A percentile compares a stretch with the other conserved stretches of the same genome.
Evolutionary conservation across 2,113 vertebrate genomes (phyloP).

Genomic region (Apteryx mantelli): DNA sequence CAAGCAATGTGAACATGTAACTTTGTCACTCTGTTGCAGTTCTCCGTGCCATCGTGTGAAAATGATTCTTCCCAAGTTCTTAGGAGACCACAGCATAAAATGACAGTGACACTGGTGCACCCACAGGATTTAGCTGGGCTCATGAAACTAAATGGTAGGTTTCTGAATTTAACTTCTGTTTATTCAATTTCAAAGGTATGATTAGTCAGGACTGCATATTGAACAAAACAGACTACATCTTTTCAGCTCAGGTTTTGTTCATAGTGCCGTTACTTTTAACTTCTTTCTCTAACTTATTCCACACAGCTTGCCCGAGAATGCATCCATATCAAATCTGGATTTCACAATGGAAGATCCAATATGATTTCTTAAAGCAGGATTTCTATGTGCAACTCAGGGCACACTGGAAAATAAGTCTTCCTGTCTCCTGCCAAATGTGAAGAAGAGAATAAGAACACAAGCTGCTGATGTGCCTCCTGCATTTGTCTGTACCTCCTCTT

Average conservation of each 20-base stretch:
- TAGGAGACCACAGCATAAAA: slow-evolving; percentile 12
- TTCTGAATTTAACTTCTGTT: background rate
- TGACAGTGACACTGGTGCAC: background rate
- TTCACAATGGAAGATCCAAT: background rate
- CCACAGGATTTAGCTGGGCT: background rate
- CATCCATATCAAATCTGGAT: background rate
- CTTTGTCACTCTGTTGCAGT: background rate
- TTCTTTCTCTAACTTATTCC: background rate
- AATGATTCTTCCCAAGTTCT: slow-evolving; percentile 17
- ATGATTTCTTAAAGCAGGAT: background rate
- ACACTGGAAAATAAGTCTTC: background rate
- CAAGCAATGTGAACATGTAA: background rate
- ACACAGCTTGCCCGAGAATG: background rate
- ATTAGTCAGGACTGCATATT: background rate
- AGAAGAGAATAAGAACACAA: background rate
- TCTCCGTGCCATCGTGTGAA: background rate
- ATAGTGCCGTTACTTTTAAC: background rate
- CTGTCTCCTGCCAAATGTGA: background rate
- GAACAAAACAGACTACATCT: slow-evolving; percentile 1
- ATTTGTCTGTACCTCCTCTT: background rate
- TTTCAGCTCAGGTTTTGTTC: background rate
- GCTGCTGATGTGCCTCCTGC: background rate
- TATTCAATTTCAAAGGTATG: background rate
- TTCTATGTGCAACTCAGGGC: background rate
- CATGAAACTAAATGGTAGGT: background rate